A percentile compares a stretch with the other conserved stretches of the same genome.
Evolutionary conservation across 2,797 vertebrate genomes (phyloP).

Genomic region (Hephaestus fuliginosus): DNA sequence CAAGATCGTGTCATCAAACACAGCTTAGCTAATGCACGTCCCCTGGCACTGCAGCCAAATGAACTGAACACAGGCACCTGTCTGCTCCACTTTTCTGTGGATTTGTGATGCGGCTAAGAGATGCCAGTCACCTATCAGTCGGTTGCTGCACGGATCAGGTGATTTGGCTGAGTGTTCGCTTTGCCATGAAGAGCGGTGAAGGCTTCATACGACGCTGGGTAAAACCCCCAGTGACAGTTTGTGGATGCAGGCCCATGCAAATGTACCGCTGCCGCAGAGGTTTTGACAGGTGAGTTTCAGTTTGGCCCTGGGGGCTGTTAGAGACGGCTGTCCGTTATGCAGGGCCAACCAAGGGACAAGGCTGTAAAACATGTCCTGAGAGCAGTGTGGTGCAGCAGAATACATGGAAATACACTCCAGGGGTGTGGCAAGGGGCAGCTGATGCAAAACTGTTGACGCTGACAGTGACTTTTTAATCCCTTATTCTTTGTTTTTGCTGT

Average conservation of each 20-base stretch:
- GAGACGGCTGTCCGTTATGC: slow-evolving; percentile 62
- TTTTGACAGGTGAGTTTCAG: slow-evolving; percentile 73
- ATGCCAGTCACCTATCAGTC: slow-evolving; percentile 66
- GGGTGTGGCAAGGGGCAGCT: not conserved
- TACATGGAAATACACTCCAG: not conserved
- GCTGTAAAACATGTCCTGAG: slow-evolving; percentile 28
- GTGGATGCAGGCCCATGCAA: slow-evolving; percentile 82
- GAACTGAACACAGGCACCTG: slow-evolving; percentile 69
- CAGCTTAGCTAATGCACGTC: slow-evolving; percentile 68
- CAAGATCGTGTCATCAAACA: slow-evolving; percentile 78
- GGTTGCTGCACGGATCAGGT: slow-evolving; percentile 42
- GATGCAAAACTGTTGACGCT: slow-evolving; percentile 5
- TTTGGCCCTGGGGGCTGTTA: slow-evolving; percentile 70
- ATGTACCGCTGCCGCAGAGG: slow-evolving; percentile 62
- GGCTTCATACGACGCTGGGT: slow-evolving; percentile 46
- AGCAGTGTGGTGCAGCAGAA: slow-evolving; percentile 8
- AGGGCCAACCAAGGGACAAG: slow-evolving; percentile 30
- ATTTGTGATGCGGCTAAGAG: slow-evolving; percentile 51
- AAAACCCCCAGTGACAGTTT: slow-evolving; percentile 72
- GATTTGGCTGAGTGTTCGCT: slow-evolving; percentile 46
- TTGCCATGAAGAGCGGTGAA: slow-evolving; percentile 25
- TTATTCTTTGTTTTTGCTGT: not conserved
- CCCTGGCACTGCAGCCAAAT: slow-evolving; percentile 65
- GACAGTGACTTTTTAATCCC: too few species aligned
- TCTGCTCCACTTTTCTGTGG: slow-evolving; percentile 63